Evolutionary conservation across 1,140 invertebrate genomes (phyloP), one percentile per base, ranked within the genome.

Genomic region (Apis cerana): DNA sequence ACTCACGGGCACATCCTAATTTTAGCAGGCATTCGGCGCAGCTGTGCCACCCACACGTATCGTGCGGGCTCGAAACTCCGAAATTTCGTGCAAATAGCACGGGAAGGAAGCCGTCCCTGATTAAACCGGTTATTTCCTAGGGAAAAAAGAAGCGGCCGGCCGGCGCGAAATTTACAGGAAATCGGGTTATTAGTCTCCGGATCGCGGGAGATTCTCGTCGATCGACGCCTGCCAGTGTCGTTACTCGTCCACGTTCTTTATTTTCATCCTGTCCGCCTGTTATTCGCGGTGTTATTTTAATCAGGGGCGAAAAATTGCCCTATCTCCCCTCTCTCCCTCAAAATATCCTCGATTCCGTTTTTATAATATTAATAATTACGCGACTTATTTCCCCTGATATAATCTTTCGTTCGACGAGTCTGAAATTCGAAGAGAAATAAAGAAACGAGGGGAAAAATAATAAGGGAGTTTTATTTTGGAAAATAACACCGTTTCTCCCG

Each of bases 1-100:
- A 67, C 81, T 58, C 76, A 54, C 50, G 59, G 70, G 70, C 65
- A 68, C 48, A 92, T 92, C 87, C 90, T 92, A 92, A 92, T 92
- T 92, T 91, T 85, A 89, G 82, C 83, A 85, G 90, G 91, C 87
- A 89, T 92, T 92, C 87, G 87, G 85, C 90, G 90, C 91, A 92
- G 90, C 91, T 92, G 91, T 90, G 90, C 88, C 88, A 89, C 80
- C 89, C 88, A 82, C 85, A 85, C 88, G 88, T 88, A 89, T 90
- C 88, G 88, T 88, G 88, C 88, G 80, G 83, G 80, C 88, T 87
- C 85, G 85, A 85, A 89, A 89, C 85, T 89, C 81, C 85, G 88
- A 89, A 89, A 89, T 89, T 89, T 89, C 88, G 88, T 85, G 88
- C 88, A 89, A 88, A 88, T 86, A 89, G 88, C 87, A 85, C 87